Conservation (phyloP, 2,888 invertebrate species). For the Tortrix viridana region DNA sequence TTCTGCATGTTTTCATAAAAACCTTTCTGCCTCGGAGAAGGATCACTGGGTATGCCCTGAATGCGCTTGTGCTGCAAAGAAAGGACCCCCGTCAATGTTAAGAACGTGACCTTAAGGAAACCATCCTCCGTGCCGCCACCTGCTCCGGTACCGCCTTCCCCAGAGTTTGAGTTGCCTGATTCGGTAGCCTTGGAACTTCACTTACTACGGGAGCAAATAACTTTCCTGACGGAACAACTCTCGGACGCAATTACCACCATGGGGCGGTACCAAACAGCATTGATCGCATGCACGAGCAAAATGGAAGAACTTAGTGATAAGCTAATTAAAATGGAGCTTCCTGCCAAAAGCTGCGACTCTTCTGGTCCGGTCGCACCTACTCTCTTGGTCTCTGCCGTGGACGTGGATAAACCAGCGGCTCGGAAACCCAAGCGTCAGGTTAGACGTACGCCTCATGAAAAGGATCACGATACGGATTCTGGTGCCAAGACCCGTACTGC, state of each 20-base stretch:
- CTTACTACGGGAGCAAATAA: slow-evolving; percentile 4
- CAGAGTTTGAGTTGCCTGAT: too few relatives aligned
- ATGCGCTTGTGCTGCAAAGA: not conserved
- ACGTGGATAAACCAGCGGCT: too few relatives aligned
- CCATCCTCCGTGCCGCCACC: not conserved
- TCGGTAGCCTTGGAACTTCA: not conserved
- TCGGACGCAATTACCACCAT: not conserved
- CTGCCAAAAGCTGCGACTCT: not conserved
- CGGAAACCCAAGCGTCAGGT: too few relatives aligned
- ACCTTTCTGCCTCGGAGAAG: not conserved
- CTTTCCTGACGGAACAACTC: not conserved
- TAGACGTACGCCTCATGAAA: too few relatives aligned
- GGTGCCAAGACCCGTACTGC: too few relatives aligned
- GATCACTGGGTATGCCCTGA: not conserved
- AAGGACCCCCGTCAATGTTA: not conserved
- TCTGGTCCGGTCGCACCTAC: not conserved
- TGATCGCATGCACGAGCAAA: not conserved
- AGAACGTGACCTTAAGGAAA: slow-evolving; percentile 2
- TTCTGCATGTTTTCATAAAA: not conserved
- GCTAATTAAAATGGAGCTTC: not conserved
- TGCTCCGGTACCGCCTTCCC: too few relatives aligned
- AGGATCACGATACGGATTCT: too few relatives aligned
- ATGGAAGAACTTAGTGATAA: not conserved
- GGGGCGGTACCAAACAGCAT: not conserved
- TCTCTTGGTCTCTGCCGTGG: too few relatives aligned